A percentile compares a stretch with the other conserved stretches of the same genome.
Conservation (phyloP, 2,888 invertebrate genomes). For the Adela reaumurella region DNA sequence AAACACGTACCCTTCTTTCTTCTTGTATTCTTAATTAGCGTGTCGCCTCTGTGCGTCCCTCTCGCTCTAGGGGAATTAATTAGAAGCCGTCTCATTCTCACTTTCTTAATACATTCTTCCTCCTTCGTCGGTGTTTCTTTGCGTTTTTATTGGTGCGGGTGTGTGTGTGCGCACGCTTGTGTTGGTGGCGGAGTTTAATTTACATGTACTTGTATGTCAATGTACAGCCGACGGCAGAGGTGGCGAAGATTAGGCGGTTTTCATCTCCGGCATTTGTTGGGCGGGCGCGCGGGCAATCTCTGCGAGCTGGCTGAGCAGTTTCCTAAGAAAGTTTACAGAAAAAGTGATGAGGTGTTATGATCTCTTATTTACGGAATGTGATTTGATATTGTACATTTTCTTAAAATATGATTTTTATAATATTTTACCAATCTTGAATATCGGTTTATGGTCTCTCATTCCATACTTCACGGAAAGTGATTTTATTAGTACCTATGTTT, state of each 20-base stretch:
- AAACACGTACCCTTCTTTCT: constrained; percentile 55
- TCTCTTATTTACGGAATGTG: too few relatives aligned
- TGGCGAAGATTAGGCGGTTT: constrained; percentile 8
- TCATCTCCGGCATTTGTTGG: neutral
- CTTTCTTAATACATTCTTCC: constrained; percentile 60
- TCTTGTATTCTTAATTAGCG: constrained; percentile 70
- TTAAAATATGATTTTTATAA: too few relatives aligned
- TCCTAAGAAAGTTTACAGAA: too few relatives aligned
- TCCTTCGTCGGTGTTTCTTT: constrained; percentile 52
- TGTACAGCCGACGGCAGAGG: constrained; percentile 28
- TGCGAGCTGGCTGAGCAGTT: too few relatives aligned
- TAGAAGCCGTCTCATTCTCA: constrained; percentile 50
- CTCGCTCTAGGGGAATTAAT: constrained; percentile 43
- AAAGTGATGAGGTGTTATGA: too few relatives aligned
- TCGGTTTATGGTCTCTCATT: too few relatives aligned
- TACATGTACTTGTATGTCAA: constrained; percentile 56
- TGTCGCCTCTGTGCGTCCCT: constrained; percentile 39
- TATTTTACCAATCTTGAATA: too few relatives aligned
- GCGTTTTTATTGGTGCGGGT: constrained; percentile 57
- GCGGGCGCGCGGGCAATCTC: too few relatives aligned
- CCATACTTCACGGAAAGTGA: too few relatives aligned
- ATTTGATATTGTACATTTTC: too few relatives aligned
- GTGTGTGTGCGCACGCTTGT: constrained; percentile 36
- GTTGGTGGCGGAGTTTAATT: constrained; percentile 42
- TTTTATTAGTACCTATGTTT: too few relatives aligned